These are phyloP conservation scores for Peromyscus aztecus DNA, from an alignment of 2,797 vertebrate species.

Conservation along the genomic window DNA sequence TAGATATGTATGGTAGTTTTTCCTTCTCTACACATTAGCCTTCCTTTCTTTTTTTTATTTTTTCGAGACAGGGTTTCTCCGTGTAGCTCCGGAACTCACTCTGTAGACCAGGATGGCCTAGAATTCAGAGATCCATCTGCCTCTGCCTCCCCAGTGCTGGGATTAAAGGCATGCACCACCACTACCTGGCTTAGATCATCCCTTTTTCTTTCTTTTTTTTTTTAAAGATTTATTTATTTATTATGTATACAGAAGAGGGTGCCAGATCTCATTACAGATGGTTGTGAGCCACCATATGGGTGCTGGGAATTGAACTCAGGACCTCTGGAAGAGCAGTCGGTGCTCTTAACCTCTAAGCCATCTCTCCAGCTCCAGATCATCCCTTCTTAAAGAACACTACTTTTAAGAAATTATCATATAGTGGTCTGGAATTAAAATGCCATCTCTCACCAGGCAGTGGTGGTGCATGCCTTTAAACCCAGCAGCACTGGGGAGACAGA, in stretches of 20 bases:
- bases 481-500: background rate
- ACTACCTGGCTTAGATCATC: background rate
- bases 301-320: too few relatives aligned
- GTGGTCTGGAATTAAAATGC: background rate
- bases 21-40: background rate
- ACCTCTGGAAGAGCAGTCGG: too few relatives aligned
- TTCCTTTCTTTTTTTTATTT: background rate
- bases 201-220: too few relatives aligned
- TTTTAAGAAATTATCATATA: constrained; percentile 40
- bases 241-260: too few relatives aligned
- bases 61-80: background rate
- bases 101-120: background rate
- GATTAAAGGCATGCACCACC: background rate
- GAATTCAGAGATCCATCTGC: background rate
- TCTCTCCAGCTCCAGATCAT: too few relatives aligned
- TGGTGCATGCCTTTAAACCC: background rate
- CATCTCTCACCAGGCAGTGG: background rate
- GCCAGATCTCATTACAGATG: too few relatives aligned
- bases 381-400: background rate
- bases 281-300: too few relatives aligned
- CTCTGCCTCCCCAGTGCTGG: background rate
- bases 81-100: background rate
- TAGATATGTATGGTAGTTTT: background rate
- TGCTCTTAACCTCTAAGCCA: too few relatives aligned
- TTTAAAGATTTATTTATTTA: too few relatives aligned